Conservation (phyloP, 2,888 invertebrate species). For the Megamerina dolium region DNA sequence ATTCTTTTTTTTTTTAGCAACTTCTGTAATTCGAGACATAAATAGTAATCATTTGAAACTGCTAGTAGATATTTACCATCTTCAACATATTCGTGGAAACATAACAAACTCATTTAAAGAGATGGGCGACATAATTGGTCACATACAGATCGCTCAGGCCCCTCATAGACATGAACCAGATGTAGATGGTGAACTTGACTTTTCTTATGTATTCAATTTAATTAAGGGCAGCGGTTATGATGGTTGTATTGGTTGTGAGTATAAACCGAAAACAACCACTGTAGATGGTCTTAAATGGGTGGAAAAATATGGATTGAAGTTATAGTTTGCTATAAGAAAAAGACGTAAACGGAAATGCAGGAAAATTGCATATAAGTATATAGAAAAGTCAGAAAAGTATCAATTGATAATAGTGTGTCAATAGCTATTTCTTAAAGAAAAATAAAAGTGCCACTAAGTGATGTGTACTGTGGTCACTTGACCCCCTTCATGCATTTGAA, state of each 20-base stretch:
- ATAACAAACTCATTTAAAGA: conserved; percentile 69
- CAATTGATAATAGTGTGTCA: too few species aligned
- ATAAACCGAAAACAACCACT: conserved; percentile 64
- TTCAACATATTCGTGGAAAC: conserved; percentile 84
- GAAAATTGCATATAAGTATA: too few species aligned
- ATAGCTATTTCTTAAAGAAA: too few species aligned
- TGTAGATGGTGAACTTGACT: conserved; percentile 79
- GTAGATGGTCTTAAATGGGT: conserved; percentile 68
- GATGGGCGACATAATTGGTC: conserved; percentile 66
- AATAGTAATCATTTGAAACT: conserved; percentile 72
- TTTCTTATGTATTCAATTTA: conserved; percentile 66
- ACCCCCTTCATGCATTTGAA: too few species aligned
- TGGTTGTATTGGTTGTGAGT: conserved; percentile 87
- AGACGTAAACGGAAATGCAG: too few species aligned
- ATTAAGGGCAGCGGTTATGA: conserved; percentile 64
- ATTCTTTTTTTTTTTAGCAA: conserved; percentile 53
- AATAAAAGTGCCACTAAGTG: too few species aligned
- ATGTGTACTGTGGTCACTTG: too few species aligned
- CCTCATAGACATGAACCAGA: conserved; percentile 85
- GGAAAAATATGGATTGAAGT: conserved; percentile 56
- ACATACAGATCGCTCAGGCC: conserved; percentile 83
- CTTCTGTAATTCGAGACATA: conserved; percentile 67
- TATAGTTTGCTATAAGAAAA: too few species aligned
- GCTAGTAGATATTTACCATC: conserved; percentile 83
- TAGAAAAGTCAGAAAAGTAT: too few species aligned